Base-by-base conservation (phyloP, 2,888 invertebrate species). In the Euzetes globulus region DNA sequence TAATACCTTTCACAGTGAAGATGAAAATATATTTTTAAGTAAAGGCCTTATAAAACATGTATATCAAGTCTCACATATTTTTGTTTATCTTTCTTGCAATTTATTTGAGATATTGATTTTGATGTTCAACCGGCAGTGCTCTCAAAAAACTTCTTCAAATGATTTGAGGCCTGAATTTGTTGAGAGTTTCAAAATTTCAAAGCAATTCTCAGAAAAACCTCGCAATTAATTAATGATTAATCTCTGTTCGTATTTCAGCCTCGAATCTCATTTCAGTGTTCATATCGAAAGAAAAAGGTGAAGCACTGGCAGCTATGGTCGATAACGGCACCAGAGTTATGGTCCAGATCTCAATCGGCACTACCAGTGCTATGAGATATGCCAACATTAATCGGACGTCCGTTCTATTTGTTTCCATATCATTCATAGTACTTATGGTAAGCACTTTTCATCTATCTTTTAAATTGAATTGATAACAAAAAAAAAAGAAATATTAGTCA, bases 341-440 rank as follows among this genome's bases (percentile, higher is more conserved):
- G 80, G 86, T 91, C 80, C 86, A 87, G 79, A 88, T 92, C 80
- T 86, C 88, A 65, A 86, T 89, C 76, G 91, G 90, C 17, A 84
- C 85, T 37, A 85, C 85, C 63, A 86, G 86, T 75, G 82, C 85
- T 74, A 86, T 88, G 63, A 86, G 88, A 0, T 85, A 86, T 79
- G 86, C 87, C 80, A 88, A 87, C 79, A 88, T 91, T 78, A 93
- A 92, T 84, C 68, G 91, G 82, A 94, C 94, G 13, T 93, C 94
- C 1, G 94, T 96, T 80, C 86, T 96, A 79, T 94, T 96, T 84
- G 94, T 96, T 75, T 94, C 94, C 77, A 92, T 95, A 79, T 94
- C 94, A 1, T 95, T 96, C 85, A 93, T 95, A 79, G 91, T 96
- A 77, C 86, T 95, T 79, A 94, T 95, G 93, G 68, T 68, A 68